A percentile compares a stretch with the other conserved stretches of the same genome.
Conservation (phyloP, 1,140 invertebrate genomes). For the Stratiolaelaps scimitus region DNA sequence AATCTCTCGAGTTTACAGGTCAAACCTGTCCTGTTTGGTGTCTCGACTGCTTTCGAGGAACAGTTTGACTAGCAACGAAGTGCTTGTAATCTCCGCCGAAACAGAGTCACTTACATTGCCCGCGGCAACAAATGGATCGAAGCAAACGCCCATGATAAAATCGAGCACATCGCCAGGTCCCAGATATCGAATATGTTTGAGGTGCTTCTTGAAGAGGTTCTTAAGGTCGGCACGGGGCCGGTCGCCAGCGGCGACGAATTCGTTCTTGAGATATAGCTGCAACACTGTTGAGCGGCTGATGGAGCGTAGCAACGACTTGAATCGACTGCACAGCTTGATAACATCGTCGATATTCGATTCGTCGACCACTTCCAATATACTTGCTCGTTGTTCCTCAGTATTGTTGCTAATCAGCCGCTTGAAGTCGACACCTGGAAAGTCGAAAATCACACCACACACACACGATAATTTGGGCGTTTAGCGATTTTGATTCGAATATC, state of each 20-base stretch:
- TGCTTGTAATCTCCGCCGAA: no score
- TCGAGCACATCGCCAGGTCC: neutral
- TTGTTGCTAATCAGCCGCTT: conserved; percentile 4
- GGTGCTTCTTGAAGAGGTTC: conserved; percentile 8
- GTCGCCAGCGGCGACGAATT: neutral
- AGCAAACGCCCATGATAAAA: conserved; percentile 12
- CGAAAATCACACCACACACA: no score
- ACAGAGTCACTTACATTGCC: conserved; percentile 3
- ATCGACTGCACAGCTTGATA: neutral
- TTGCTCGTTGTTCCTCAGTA: neutral
- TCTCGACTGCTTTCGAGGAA: no score
- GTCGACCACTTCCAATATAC: neutral
- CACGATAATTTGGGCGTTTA: no score
- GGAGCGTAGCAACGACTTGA: conserved; percentile 4
- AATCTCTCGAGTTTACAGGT: no score
- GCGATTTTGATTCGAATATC: no score
- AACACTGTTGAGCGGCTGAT: conserved; percentile 6
- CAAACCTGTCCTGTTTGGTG: no score
- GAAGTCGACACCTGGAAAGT: conserved; percentile 11
- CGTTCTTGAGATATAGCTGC: conserved; percentile 6
- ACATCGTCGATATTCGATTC: neutral
- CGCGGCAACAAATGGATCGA: neutral
- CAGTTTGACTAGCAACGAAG: no score
- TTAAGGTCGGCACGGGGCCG: neutral
- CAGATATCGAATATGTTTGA: conserved; percentile 18